A percentile compares a stretch with the other conserved stretches of the same genome.
These are phyloP conservation scores for Phrixothrix hirtus DNA, from an alignment of 2,888 invertebrate species.

Conservation along the genomic window DNA sequence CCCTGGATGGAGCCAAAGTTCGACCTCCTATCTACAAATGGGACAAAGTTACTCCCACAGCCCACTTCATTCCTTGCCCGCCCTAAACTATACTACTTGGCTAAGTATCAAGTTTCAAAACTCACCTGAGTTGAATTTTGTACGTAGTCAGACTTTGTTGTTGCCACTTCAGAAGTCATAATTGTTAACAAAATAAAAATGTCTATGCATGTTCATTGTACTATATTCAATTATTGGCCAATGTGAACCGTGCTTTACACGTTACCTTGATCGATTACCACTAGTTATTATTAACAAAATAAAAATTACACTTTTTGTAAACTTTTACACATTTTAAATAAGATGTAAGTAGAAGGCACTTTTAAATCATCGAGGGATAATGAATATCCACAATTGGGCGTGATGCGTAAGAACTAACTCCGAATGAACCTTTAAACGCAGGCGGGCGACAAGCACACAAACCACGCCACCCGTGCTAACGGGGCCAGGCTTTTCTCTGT, in stretches of 20 bases:
- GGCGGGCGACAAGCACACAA: slow-evolving; percentile 55
- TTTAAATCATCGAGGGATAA: slow-evolving; percentile 15
- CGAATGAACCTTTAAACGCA: slow-evolving; percentile 40
- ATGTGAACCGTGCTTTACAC: slow-evolving; percentile 33
- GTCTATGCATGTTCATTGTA: slow-evolving; percentile 38
- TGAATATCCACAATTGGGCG: slow-evolving; percentile 37
- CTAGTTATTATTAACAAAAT: neutral
- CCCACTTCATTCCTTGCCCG: slow-evolving; percentile 42
- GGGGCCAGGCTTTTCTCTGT: slow-evolving; percentile 36
- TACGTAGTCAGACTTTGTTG: slow-evolving; percentile 47
- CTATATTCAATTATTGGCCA: slow-evolving; percentile 29
- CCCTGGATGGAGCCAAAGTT: slow-evolving; percentile 47
- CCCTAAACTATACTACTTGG: slow-evolving; percentile 38
- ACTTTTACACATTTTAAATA: neutral
- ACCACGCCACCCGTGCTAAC: slow-evolving; percentile 54
- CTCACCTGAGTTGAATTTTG: slow-evolving; percentile 47
- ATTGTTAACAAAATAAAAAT: slow-evolving; percentile 32
- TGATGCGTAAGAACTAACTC: slow-evolving; percentile 31
- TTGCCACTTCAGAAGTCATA: slow-evolving; percentile 44
- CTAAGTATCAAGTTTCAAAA: slow-evolving; percentile 16
- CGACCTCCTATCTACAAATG: slow-evolving; percentile 48
- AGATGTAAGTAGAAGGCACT: neutral
- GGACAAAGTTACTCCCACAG: slow-evolving; percentile 50
- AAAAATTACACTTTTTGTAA: neutral
- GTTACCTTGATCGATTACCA: slow-evolving; percentile 16